These are phyloP conservation scores for Cephus rjabovi DNA, from an alignment of 2,888 invertebrate species.

Conservation along the genomic window DNA sequence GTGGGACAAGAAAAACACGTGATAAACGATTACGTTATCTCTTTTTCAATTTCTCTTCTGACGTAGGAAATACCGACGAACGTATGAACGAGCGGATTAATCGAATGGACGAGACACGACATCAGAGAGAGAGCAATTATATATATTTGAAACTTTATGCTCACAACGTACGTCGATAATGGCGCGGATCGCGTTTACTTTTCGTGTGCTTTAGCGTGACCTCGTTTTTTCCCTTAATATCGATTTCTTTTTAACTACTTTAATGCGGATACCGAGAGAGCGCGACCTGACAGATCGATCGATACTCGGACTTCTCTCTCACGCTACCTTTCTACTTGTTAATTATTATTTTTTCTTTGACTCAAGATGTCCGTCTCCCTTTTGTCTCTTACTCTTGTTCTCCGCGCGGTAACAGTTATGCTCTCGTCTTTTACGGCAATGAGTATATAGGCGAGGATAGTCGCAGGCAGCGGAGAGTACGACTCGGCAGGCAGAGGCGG, in stretches of 20 bases:
- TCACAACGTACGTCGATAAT: background rate
- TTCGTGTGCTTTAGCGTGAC: background rate
- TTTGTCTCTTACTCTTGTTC: conserved; percentile 21
- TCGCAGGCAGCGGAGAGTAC: conserved; percentile 51
- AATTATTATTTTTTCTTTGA: conserved; percentile 14
- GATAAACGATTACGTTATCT: background rate
- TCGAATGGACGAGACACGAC: background rate
- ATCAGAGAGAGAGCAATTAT: background rate
- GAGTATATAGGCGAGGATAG: conserved; percentile 26
- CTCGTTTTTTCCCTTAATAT: background rate
- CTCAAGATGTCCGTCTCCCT: conserved; percentile 23
- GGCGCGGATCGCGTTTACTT: background rate
- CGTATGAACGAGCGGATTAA: background rate
- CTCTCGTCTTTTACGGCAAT: conserved; percentile 2
- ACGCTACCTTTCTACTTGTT: background rate
- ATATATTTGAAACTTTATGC: background rate
- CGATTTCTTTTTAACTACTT: background rate
- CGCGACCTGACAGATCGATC: background rate
- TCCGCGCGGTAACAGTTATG: conserved; percentile 13
- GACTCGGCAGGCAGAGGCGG: conserved; percentile 49
- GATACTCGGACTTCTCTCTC: conserved; percentile 12
- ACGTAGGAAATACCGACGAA: background rate
- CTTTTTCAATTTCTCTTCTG: background rate
- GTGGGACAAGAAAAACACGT: background rate
- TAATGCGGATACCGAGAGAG: background rate